Evolutionary conservation across 2,113 vertebrate genomes (phyloP), one percentile per base, ranked within the genome.

Genomic region (Entomyzon cyanotis): DNA sequence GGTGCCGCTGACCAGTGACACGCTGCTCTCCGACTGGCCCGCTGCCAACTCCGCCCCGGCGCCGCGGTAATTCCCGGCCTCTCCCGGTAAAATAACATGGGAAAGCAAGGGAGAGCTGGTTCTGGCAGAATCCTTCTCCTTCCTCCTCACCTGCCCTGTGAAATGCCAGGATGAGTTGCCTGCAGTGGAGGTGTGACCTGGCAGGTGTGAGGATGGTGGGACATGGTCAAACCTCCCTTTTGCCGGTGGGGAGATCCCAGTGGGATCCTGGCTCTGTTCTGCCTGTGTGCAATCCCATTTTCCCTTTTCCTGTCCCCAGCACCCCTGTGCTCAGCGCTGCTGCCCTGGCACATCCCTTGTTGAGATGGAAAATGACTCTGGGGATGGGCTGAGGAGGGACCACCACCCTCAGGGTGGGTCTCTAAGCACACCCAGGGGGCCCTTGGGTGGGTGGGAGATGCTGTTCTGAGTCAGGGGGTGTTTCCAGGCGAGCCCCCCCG

Each of bases 11-110:
- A 99, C 98, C 91, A 98, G 96, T 4, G 99, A 99, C 73, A 52
- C 97, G 0, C 96, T 99, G 88, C 98, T 99, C 52, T 99, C 99
- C 0, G 99, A 99, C 88, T 99, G 99, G 99, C 96, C 99, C 0
- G 87, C 98, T 15, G 95, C 98, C 39, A 98, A 98, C 96, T 98
- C 98, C 0, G 97, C 97, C 52, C 99, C 99, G 1, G 99, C 98
- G 25, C 99, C 99, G 60, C 98, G 99, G 99, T 99, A 97, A 85
- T 65, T 78, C 20, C 81, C 15, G 0, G 8, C 27, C 7, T 71
- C 21, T 74, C 13, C 50, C 30, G 9, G 50, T 0, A 0, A 31
- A 62, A 79, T 7, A 12, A 2, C 25, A 0, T 2, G 28, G 35
- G 60, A 7, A 46, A 41, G 33, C 10, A 7, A 0, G 2, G 39